A percentile compares a stretch with the other conserved stretches of the same genome.
phyloP scores from a whole-genome alignment of 2,888 invertebrate genomes.

The Folsomia manolachei region DNA sequence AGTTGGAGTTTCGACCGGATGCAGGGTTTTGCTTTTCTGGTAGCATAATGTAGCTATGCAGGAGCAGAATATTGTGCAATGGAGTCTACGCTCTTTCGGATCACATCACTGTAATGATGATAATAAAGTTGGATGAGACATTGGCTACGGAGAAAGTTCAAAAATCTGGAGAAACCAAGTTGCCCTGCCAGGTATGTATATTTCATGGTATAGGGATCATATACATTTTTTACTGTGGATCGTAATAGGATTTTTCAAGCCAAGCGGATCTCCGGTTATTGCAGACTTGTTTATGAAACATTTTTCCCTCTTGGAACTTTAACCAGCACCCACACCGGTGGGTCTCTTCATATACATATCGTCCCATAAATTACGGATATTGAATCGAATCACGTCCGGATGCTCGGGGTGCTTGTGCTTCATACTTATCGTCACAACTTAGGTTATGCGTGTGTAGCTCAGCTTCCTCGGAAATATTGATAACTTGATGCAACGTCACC shows the following conservation, averaged over 20 bases:
- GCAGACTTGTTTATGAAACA: background rate
- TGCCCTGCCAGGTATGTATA: background rate
- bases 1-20: background rate
- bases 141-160: background rate
- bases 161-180: background rate
- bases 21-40: no score
- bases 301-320: background rate
- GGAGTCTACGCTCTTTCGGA: no score
- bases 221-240: no score
- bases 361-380: background rate
- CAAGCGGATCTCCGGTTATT: background rate
- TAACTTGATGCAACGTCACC: no score
- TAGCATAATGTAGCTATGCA: no score
- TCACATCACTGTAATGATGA: background rate
- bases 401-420: background rate
- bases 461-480: background rate
- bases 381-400: background rate
- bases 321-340: no score
- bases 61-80: no score
- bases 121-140: background rate
- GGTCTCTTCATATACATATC: no score
- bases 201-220: background rate
- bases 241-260: no score
- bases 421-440: no score
- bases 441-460: no score